Evolutionary conservation across 2,888 invertebrate species (phyloP).

Genomic region (Cryptocephalus moraei): DNA sequence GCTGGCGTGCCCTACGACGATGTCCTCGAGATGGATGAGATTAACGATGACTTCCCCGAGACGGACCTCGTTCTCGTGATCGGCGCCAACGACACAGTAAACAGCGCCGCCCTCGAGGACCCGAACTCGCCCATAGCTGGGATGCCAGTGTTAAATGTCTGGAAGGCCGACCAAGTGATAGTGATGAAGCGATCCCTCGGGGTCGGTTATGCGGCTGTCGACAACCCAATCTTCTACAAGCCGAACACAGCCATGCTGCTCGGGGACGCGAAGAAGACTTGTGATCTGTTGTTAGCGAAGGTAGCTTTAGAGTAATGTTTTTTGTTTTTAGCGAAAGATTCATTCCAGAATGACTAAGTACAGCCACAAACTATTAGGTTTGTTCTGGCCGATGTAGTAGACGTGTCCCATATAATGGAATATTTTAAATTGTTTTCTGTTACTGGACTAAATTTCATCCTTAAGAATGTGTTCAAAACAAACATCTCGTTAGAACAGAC

Average conservation of each 20-base stretch:
- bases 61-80: conserved; percentile 80
- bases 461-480: no score
- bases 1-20: conserved; percentile 90
- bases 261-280: conserved; percentile 86
- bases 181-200: conserved; percentile 65
- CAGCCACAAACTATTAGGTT: no score
- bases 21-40: conserved; percentile 86
- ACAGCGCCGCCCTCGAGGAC: conserved; percentile 83
- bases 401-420: no score
- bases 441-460: no score
- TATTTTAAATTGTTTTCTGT: no score
- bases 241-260: conserved; percentile 78
- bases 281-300: conserved; percentile 66
- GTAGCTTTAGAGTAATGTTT: conserved; percentile 33
- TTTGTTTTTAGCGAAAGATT: no score
- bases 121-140: conserved; percentile 87
- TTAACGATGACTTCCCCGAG: conserved; percentile 75
- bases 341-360: no score
- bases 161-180: conserved; percentile 79
- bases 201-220: conserved; percentile 74
- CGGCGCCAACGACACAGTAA: conserved; percentile 85
- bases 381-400: no score
- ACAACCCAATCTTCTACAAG: conserved; percentile 88
- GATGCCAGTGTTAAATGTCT: conserved; percentile 84
- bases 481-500: no score